Percentiles rank a stretch among this genome's conserved stretches.
Conservation (phyloP, 1,140 invertebrate species). For the Subanguina moxae region DNA sequence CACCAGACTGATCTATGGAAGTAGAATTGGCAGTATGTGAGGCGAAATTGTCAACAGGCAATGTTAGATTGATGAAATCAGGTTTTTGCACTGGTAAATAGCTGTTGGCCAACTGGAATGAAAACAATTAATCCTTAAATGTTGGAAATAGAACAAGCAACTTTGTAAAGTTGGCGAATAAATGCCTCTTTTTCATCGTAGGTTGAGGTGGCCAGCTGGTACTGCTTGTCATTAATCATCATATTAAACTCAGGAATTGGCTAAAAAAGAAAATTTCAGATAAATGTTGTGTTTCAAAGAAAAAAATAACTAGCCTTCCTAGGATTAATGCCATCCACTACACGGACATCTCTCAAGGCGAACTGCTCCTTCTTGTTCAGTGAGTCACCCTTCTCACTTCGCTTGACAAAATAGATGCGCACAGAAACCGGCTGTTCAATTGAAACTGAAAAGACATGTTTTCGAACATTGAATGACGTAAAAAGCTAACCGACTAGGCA, state of each 20-base stretch:
- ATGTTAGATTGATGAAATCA: conserved; percentile 74
- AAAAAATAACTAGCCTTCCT: conserved; percentile 23
- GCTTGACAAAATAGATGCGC: conserved; percentile 34
- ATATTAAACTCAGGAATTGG: conserved; percentile 79
- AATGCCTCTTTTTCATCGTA: conserved; percentile 72
- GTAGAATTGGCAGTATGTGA: background rate
- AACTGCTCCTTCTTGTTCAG: conserved; percentile 42
- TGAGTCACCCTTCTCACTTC: conserved; percentile 30
- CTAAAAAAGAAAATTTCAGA: conserved; percentile 47
- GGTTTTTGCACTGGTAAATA: conserved; percentile 71
- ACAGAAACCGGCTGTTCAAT: conserved; percentile 39
- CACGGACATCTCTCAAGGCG: conserved; percentile 33
- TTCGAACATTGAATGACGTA: conserved; percentile 7
- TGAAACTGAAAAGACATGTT: conserved; percentile 34
- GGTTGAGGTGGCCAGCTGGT: conserved; percentile 77
- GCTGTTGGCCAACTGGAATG: conserved; percentile 65
- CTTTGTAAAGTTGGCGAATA: conserved; percentile 64
- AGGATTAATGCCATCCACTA: conserved; percentile 45
- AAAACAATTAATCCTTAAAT: conserved; percentile 7
- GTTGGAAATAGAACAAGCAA: background rate
- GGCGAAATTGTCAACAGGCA: conserved; percentile 52
- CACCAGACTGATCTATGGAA: background rate
- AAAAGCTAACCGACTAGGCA: conserved; percentile 60
- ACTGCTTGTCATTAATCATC: conserved; percentile 75
- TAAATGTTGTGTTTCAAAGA: background rate